phyloP scores from a whole-genome alignment of 2,797 vertebrate species.

The Chelon labrosus region DNA sequence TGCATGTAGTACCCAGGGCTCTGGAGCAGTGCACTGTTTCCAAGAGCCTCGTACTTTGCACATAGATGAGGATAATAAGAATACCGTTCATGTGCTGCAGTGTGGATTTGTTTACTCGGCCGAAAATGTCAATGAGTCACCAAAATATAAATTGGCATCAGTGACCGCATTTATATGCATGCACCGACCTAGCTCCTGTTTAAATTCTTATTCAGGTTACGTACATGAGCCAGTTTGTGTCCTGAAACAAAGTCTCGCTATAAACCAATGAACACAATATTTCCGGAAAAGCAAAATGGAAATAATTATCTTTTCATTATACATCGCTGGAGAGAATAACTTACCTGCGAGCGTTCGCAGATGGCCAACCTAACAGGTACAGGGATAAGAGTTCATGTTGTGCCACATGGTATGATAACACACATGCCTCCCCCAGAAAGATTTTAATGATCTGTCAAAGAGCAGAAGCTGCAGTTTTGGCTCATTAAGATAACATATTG shows the following conservation, averaged over 20 bases:
- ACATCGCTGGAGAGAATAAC: conserved; percentile 12
- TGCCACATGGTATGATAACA: conserved; percentile 20
- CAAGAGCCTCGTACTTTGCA: conserved; percentile 22
- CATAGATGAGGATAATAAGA: conserved; percentile 23
- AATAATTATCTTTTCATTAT: conserved; percentile 42
- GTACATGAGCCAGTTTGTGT: conserved; percentile 19
- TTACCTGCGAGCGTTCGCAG: conserved; percentile 24
- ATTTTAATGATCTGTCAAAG: conserved; percentile 47
- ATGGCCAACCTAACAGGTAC: conserved; percentile 32
- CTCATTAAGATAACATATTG: conserved; percentile 21
- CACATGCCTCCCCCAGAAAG: conserved; percentile 4
- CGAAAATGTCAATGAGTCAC: conserved; percentile 40
- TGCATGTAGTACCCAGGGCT: conserved; percentile 51
- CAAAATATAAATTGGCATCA: conserved; percentile 30
- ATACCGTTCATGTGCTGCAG: conserved; percentile 8
- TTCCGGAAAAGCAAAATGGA: conserved; percentile 16
- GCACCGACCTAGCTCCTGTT: conserved; percentile 11
- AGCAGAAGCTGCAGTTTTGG: conserved; percentile 32
- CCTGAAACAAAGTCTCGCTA: conserved; percentile 12
- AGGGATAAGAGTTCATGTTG: conserved; percentile 20
- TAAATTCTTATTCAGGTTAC: conserved; percentile 29
- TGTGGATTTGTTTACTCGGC: conserved; percentile 24
- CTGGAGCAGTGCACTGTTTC: conserved; percentile 20
- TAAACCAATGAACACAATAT: conserved; percentile 34
- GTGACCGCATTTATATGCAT: conserved; percentile 2